Evolutionary conservation across 2,888 invertebrate species (phyloP).

Genomic region (Clivina fossor): DNA sequence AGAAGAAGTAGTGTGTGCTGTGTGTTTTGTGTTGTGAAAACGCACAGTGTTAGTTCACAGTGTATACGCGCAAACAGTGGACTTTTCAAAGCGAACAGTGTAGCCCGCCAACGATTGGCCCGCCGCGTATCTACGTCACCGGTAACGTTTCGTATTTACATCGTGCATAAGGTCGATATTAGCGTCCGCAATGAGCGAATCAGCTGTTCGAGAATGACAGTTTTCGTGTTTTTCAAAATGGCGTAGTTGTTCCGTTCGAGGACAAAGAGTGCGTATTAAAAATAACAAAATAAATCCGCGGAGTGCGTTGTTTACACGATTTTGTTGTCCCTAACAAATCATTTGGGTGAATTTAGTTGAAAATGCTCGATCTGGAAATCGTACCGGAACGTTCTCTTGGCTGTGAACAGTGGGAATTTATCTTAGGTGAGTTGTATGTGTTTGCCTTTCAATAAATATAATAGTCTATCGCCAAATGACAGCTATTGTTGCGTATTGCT

Average conservation of each 20-base stretch:
- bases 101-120: constrained; percentile 22
- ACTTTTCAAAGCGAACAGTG: constrained; percentile 33
- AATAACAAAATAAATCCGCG: constrained; percentile 30
- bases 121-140: constrained; percentile 34
- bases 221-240: constrained; percentile 49
- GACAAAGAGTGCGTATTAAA: constrained; percentile 48
- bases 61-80: constrained; percentile 15
- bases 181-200: constrained; percentile 43
- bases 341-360: constrained; percentile 47
- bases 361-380: constrained; percentile 96
- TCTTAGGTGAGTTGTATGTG: constrained; percentile 90
- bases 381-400: constrained; percentile 93
- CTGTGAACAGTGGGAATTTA: constrained; percentile 98
- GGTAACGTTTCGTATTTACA: constrained; percentile 36
- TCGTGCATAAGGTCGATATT: constrained; percentile 35
- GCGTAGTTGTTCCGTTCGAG: constrained; percentile 46
- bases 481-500: constrained; percentile 33
- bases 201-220: constrained; percentile 51
- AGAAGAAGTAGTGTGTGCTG: no score
- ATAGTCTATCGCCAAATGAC: constrained; percentile 31
- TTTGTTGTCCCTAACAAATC: constrained; percentile 25
- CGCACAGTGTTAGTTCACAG: constrained; percentile 21
- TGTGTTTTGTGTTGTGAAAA: constrained; percentile 18
- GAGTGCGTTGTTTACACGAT: constrained; percentile 22
- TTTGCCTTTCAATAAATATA: no score